Base-by-base conservation (phyloP, 2,888 invertebrate species). In the Heliconius charithonia region DNA sequence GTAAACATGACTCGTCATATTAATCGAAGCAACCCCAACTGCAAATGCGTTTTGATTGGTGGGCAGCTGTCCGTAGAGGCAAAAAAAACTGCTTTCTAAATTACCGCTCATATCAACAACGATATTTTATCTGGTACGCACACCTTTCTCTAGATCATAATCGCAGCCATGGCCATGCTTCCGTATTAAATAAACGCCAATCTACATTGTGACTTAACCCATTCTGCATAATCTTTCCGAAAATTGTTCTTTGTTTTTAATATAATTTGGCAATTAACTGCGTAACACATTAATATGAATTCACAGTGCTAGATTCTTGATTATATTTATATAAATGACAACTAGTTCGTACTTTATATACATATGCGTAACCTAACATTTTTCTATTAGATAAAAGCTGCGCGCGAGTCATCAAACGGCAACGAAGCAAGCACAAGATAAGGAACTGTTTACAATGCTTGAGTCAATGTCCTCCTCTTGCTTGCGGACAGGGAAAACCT, bases 371-470 rank as follows among this genome's bases (percentile, higher is more conserved):
- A 80, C 81, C 78, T 86, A 87, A 89, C 88, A 89, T 89, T 89
- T 90, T 88, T 85, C 88, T 89, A 87, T 89, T 89, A 92, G 93
- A 93, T 93, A 94, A 93, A 93, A 93, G 94, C 93, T 93, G 92
- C 90, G 88, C 88, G 89, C 87, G 85, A 88, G 87, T 88, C 87
- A 86, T 85, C 84, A 85, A 82, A 76, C 81, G 76, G 79, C 83
- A 80, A 76, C 82, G 88, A 81, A 81, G 84, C 85, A 91, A 91
- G 89, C 90, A 91, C 87, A 87, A 94, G 95, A 95, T 95, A 95
- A 95, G 94, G 93, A 93, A 93, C 92, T 95, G 94, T 95, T 94
- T 95, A 95, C 95, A 93, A 91, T 93, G 88, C 91, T 93, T 93
- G 91, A 93, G 95, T 95, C 95, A 95, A 94, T 93, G 95, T 93